Evolutionary conservation across 2,888 invertebrate species (phyloP).

Genomic region (Trissolcus brochymenae): DNA sequence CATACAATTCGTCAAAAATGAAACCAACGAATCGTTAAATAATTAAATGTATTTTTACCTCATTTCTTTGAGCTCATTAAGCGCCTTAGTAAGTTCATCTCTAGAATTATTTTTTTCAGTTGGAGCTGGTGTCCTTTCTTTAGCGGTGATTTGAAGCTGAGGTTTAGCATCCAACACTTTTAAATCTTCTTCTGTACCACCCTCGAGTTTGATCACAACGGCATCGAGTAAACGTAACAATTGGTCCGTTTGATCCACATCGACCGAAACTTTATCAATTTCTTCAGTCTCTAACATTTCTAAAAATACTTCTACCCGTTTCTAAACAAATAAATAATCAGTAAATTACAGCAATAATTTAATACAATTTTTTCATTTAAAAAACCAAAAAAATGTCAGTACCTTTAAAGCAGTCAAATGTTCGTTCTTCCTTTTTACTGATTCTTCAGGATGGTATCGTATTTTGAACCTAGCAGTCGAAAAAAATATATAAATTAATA

Average conservation of each 20-base stretch:
- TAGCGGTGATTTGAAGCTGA: constrained; percentile 58
- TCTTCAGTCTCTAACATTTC: constrained; percentile 87
- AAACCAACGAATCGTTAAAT: not conserved
- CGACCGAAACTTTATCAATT: constrained; percentile 87
- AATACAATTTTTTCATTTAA: not conserved
- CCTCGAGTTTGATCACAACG: constrained; percentile 97
- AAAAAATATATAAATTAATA: constrained; percentile 15
- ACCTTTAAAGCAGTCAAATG: constrained; percentile 89
- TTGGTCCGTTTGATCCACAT: constrained; percentile 89
- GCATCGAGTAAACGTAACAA: constrained; percentile 94
- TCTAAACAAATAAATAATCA: constrained; percentile 76
- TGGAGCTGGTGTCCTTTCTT: constrained; percentile 59
- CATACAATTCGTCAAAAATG: too few relatives aligned
- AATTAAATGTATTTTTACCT: constrained; percentile 55
- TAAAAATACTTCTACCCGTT: constrained; percentile 91
- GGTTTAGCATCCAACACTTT: constrained; percentile 84
- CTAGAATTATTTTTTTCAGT: constrained; percentile 66
- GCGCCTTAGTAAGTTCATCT: constrained; percentile 60
- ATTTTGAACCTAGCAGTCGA: constrained; percentile 91
- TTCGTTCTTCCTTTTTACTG: constrained; percentile 91
- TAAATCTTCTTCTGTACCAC: constrained; percentile 92
- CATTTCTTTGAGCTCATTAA: constrained; percentile 66
- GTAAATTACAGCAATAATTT: not conserved
- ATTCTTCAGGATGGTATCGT: constrained; percentile 99
- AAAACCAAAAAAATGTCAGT: constrained; percentile 47